These are phyloP conservation scores for Tachyglossus aculeatus DNA, from an alignment of 2,797 vertebrate species.

Conservation along the genomic window DNA sequence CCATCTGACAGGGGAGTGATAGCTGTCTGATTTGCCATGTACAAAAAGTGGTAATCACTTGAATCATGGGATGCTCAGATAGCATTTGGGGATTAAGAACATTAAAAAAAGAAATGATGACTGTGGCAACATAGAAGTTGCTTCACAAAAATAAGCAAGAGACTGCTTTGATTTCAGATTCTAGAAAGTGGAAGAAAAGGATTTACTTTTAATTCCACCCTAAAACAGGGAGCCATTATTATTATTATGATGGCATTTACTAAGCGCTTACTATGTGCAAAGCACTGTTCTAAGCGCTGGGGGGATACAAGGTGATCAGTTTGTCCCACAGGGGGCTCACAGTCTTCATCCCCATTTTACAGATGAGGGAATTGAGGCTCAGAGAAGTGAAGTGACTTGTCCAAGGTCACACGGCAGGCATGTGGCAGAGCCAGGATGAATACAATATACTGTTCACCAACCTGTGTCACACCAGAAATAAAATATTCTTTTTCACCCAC, in stretches of 20 bases:
- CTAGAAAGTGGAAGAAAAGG: neutral
- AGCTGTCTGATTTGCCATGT: neutral
- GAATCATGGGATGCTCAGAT: neutral
- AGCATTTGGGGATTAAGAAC: neutral
- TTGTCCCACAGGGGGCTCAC: too few relatives aligned
- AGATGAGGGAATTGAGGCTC: too few relatives aligned
- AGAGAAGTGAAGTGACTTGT: too few relatives aligned
- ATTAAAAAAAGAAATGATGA: neutral
- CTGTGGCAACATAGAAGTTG: neutral
- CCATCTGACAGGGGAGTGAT: neutral
- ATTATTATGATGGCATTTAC: too few relatives aligned
- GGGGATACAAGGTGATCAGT: too few relatives aligned
- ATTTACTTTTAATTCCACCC: slow-evolving; percentile 6
- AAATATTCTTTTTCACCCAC: neutral
- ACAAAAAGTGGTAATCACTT: neutral
- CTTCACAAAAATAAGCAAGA: neutral
- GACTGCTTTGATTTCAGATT: neutral
- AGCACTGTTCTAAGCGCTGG: too few relatives aligned
- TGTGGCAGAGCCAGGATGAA: too few relatives aligned
- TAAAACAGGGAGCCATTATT: neutral
- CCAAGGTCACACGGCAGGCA: too few relatives aligned
- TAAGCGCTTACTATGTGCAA: too few relatives aligned
- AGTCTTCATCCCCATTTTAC: too few relatives aligned
- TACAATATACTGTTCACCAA: neutral
- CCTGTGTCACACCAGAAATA: slow-evolving; percentile 12